Base-by-base conservation (phyloP, 2,888 invertebrate species). In the Oligia fasciuncula region DNA sequence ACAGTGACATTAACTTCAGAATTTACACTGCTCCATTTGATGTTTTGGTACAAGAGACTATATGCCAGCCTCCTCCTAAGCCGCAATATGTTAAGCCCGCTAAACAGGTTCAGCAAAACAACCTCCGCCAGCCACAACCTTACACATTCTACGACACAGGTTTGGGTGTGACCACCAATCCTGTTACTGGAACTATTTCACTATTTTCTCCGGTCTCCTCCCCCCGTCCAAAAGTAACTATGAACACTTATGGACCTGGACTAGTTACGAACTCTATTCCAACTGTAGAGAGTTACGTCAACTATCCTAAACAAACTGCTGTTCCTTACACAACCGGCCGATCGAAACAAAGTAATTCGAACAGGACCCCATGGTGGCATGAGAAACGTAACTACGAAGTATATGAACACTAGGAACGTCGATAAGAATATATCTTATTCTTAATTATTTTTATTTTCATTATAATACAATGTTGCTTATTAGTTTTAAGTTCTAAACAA, bases 1-100 rank as follows among this genome's bases (percentile, higher is more conserved):
- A 97, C 91, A 97, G 97, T 68, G 98, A 98, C 86, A 97, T 98
- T 17, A 98, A 98, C 92, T 98, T 98, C 95, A 97, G 98, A 90
- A 97, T 98, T 85, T 98, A 97, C 89, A 97, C 97, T 4, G 98
- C 98, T 0, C 97, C 98, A 0, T 94, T 98, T n/a, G 97, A 97
- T 49, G 95, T 95, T 1, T 96, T 98, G 13, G 94, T 98, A 5
- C 96, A 97, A 80, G 98, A 97, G n/a, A 98, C 98, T 0, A 97
- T 98, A 0, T 98, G 98, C 91, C 98, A 98, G 86, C 89, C 95
- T n/a, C 76, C 85, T 62, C 76, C 84, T 35, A 88, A 65, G 67
- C 79, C 80, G 14, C 88, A 68, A 65, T 80, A 67, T 40, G 62
- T 80, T 4, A 79, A 84, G 40, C 68, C 70, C n/a, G 2, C 29